Evolutionary conservation across 64 coral and sea anemone genomes (phyloP), one percentile per base, ranked within the genome.

Genomic region (Montipora efflorescens): DNA sequence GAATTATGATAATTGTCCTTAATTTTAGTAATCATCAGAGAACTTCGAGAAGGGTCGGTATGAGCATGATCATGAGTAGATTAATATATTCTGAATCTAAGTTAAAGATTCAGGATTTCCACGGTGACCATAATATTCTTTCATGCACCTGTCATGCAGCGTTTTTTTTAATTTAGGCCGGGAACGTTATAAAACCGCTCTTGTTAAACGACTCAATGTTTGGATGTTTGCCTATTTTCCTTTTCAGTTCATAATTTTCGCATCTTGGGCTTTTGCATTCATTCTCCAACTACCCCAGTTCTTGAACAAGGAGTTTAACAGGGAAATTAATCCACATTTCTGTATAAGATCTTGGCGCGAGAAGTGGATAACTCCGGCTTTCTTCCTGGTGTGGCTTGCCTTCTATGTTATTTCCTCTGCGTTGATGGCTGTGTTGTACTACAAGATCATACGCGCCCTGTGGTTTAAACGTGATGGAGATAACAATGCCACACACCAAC

Each of bases 351-450:
- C 14, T 22, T 93, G 83, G 76, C 28, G 28, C 1, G 59, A 84
- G 3, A 10, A 69, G 73, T 87, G 81, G 73, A 55, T 82, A 9
- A 51, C 62, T 5, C 87, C 68, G 36, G 25, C 59, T 1, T 88
- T 71, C 19, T 70, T 53, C 46, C 9, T 87, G 23, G 16, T 57
- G 8, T 87, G 67, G n/a, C 76, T 79, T 10, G 75, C 68, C 5
- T 59, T 93, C 21, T 59, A 59, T 43, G 75, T 67, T 8, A 8
- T 92, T 19, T 64, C 75, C 21, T 28, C 79, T 18, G 7, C 20
- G 13, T 48, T 78, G 9, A 93, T 93, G 92, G 67, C 86, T 16
- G 84, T 59, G 8, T 51, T 93, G 11, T 93, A 93, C 83, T 93
- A 59, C n/a, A 79, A 45, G 19, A 82, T 93, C 8, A 49, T 93